phyloP scores from a whole-genome alignment of 2,113 vertebrate species.

The Thalassoma bifasciatum region DNA sequence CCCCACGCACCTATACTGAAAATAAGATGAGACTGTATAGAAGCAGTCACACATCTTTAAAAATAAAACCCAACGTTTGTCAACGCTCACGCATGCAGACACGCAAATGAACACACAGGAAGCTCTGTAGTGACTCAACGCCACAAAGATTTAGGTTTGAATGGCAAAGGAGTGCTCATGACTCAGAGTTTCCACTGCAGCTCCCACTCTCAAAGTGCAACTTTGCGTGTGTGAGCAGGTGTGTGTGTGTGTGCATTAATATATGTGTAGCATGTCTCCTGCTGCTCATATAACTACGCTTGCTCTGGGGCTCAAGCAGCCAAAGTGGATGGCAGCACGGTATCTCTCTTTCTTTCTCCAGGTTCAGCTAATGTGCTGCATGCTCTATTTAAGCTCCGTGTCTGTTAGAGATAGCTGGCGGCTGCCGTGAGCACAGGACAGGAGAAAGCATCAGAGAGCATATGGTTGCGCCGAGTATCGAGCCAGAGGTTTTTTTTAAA shows the following conservation, averaged over 20 bases:
- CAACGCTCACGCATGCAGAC: constrained; percentile 50
- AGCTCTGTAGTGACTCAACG: constrained; percentile 79
- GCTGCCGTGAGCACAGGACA: constrained; percentile 22
- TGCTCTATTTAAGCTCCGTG: constrained; percentile 48
- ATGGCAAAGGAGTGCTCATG: constrained; percentile 74
- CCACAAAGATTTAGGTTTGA: constrained; percentile 81
- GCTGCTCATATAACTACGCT: constrained; percentile 58
- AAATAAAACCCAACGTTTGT: constrained; percentile 25
- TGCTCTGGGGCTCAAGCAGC: constrained; percentile 55
- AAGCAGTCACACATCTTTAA: constrained; percentile 16
- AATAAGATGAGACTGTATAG: constrained; percentile 9
- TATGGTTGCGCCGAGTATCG: constrained; percentile 32
- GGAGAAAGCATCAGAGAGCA: constrained; percentile 44
- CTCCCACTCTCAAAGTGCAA: constrained; percentile 66
- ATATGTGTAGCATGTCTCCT: constrained; percentile 46
- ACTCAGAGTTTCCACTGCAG: constrained; percentile 83
- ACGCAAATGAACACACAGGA: constrained; percentile 75
- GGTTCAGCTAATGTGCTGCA: constrained; percentile 24
- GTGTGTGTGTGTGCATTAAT: constrained; percentile 30
- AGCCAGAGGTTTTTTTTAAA: constrained; percentile 32
- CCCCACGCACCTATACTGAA: neutral
- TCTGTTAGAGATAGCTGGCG: constrained; percentile 31
- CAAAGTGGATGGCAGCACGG: constrained; percentile 49
- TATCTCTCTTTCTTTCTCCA: constrained; percentile 23
- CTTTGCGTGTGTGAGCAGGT: constrained; percentile 48